Evolutionary conservation across 2,113 vertebrate genomes (phyloP).

Genomic region (Pedionomus torquatus): DNA sequence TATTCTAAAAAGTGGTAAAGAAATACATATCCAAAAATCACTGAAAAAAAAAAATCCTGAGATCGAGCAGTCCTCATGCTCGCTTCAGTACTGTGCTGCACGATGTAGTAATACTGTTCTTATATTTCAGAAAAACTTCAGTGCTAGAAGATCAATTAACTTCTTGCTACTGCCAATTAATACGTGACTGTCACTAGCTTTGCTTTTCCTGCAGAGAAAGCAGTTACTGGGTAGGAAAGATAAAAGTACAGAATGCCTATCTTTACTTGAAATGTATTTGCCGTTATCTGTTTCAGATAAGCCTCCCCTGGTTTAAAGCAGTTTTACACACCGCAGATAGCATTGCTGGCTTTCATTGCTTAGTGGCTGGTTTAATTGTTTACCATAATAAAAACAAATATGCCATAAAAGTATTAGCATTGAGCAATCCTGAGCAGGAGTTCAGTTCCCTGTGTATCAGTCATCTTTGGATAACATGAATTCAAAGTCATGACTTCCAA

Average conservation of each 20-base stretch:
- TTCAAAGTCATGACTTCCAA: background rate
- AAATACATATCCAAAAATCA: background rate
- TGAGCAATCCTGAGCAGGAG: background rate
- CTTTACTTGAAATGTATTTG: background rate
- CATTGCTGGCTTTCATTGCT: background rate
- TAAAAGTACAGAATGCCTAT: background rate
- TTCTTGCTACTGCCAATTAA: background rate
- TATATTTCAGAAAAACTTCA: background rate
- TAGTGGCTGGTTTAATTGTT: conserved; percentile 8
- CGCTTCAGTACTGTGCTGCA: background rate
- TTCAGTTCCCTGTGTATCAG: background rate
- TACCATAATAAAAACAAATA: conserved; percentile 21
- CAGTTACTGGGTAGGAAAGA: background rate
- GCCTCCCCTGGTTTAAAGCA: background rate
- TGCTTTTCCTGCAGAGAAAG: background rate
- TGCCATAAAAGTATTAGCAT: background rate
- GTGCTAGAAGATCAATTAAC: background rate
- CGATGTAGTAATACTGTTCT: background rate
- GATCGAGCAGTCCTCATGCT: background rate
- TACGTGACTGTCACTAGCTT: background rate
- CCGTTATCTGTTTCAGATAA: background rate
- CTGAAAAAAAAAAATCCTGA: background rate
- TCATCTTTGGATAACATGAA: background rate
- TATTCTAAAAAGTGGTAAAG: background rate
- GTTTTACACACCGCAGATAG: background rate